Evolutionary conservation across 2,888 invertebrate species (phyloP).

Genomic region (Caradrina clavipalpis): DNA sequence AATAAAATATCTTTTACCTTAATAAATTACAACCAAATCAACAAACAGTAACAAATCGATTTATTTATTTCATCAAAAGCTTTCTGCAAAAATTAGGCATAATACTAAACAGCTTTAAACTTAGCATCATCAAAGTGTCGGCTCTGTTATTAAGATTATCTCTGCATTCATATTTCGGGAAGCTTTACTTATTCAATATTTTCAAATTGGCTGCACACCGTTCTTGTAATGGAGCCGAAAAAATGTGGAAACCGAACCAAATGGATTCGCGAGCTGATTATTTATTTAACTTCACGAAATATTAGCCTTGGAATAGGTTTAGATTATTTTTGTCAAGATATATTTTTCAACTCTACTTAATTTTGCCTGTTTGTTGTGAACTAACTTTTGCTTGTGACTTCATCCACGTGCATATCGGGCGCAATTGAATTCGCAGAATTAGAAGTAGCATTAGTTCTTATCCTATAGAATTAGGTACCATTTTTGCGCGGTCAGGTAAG

Average conservation of each 20-base stretch:
- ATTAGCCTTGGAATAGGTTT: slow-evolving; percentile 68
- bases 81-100: not conserved
- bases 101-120: not conserved
- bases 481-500: too few relatives aligned
- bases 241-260: slow-evolving; percentile 82
- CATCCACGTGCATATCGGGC: not conserved
- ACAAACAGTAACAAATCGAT: too few relatives aligned
- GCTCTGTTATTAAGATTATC: slow-evolving; percentile 61
- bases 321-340: slow-evolving; percentile 48
- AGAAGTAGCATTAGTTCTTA: too few relatives aligned
- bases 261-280: slow-evolving; percentile 85
- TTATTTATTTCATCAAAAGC: too few relatives aligned
- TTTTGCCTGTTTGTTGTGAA: not conserved
- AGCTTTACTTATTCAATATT: slow-evolving; percentile 89
- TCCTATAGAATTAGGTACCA: too few relatives aligned
- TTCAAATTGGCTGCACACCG: slow-evolving; percentile 86
- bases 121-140: not conserved
- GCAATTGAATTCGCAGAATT: too few relatives aligned
- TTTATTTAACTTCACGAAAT: slow-evolving; percentile 82
- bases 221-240: slow-evolving; percentile 85
- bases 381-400: not conserved
- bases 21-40: too few relatives aligned
- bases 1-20: too few relatives aligned
- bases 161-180: slow-evolving; percentile 80
- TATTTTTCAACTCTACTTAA: slow-evolving; percentile 18